A percentile compares a stretch with the other conserved stretches of the same genome.
Evolutionary conservation across 1,140 invertebrate genomes (phyloP).

Genomic region (Octopus sinensis): DNA sequence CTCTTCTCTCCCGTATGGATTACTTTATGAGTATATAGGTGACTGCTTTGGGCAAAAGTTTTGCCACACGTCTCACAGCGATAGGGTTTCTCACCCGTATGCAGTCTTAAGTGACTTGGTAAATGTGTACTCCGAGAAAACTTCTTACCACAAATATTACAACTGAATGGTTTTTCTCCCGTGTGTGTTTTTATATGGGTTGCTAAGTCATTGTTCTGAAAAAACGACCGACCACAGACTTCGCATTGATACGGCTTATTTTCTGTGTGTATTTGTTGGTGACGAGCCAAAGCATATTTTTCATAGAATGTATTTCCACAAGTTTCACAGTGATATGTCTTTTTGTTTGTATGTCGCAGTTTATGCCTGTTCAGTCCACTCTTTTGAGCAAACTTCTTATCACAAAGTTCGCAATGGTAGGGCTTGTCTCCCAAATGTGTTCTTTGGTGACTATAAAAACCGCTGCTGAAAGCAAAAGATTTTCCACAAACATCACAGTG

Average conservation of each 20-base stretch:
- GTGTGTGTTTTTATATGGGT: constrained; percentile 60
- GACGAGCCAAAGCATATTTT: constrained; percentile 82
- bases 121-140: constrained; percentile 44
- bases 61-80: constrained; percentile 43
- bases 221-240: constrained; percentile 15
- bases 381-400: background rate
- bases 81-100: constrained; percentile 45
- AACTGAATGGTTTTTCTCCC: constrained; percentile 51
- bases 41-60: constrained; percentile 42
- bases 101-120: constrained; percentile 41
- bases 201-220: constrained; percentile 12
- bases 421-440: background rate
- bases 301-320: constrained; percentile 83
- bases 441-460: background rate
- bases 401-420: background rate
- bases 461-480: background rate
- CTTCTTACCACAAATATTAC: constrained; percentile 54
- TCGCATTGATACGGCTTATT: constrained; percentile 83
- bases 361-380: constrained; percentile 78
- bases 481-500: background rate
- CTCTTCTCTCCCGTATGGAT: constrained; percentile 57
- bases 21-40: constrained; percentile 36
- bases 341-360: constrained; percentile 46
- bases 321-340: constrained; percentile 62
- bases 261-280: constrained; percentile 83